A percentile compares a stretch with the other conserved stretches of the same genome.
Evolutionary conservation across 2,888 invertebrate genomes (phyloP).

Genomic region (Callinectes sapidus): DNA sequence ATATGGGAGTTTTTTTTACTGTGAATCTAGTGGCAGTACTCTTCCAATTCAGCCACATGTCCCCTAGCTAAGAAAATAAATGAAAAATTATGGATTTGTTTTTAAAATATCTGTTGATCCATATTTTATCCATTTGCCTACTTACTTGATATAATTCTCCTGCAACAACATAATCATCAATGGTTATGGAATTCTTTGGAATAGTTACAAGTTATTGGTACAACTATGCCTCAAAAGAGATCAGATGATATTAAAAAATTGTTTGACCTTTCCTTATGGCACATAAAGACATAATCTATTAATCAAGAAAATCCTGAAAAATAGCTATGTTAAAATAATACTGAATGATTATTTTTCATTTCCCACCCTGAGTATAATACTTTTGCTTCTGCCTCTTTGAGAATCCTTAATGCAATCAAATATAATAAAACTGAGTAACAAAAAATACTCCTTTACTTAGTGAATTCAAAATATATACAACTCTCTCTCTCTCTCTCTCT

Average conservation of each 20-base stretch:
- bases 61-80: not conserved
- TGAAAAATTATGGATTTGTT: not conserved
- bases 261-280: not conserved
- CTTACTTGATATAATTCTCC: not conserved
- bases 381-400: not conserved
- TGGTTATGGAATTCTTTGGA: not conserved
- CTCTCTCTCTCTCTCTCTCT: no score
- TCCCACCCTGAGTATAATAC: not conserved
- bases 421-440: not conserved
- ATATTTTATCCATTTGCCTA: not conserved
- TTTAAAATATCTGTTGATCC: not conserved
- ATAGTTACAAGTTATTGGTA: not conserved
- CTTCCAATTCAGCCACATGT: no score
- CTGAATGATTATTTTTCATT: not conserved
- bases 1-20: no score
- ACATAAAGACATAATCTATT: not conserved
- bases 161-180: not conserved
- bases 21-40: no score
- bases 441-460: not conserved
- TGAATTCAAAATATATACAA: not conserved
- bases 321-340: not conserved
- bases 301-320: not conserved
- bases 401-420: not conserved
- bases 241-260: not conserved
- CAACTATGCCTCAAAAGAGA: not conserved